A percentile compares a stretch with the other conserved stretches of the same genome.
Conservation (phyloP, 2,113 vertebrate genomes). For the Elephantulus edwardii region DNA sequence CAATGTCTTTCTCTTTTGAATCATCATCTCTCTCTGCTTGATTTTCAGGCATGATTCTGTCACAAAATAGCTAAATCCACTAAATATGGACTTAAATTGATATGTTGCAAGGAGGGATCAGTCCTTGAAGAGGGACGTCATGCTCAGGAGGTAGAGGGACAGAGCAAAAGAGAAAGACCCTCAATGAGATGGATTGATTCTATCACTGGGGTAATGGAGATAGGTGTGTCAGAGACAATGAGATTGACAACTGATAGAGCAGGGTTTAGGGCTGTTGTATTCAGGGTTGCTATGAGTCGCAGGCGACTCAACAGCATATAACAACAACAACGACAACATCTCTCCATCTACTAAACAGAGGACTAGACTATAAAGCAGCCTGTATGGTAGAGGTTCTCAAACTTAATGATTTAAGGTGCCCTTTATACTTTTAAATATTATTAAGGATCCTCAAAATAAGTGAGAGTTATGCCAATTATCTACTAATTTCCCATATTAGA, state of each 20-base stretch:
- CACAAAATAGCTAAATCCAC: neutral
- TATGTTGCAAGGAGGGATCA: too few relatives aligned
- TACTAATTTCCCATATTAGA: neutral
- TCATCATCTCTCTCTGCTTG: neutral
- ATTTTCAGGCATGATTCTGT: neutral
- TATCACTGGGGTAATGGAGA: too few relatives aligned
- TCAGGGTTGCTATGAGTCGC: too few relatives aligned
- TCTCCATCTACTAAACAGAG: neutral
- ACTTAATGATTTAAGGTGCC: neutral
- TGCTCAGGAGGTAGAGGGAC: too few relatives aligned
- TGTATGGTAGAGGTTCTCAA: neutral
- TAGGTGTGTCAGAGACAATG: too few relatives aligned
- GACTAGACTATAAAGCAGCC: neutral
- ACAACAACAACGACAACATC: too few relatives aligned
- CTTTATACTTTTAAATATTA: conserved; percentile 1
- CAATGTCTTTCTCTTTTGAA: neutral
- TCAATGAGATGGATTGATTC: too few relatives aligned
- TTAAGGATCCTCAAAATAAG: neutral
- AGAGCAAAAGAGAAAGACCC: too few relatives aligned
- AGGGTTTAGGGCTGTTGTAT: too few relatives aligned
- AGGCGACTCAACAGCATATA: too few relatives aligned
- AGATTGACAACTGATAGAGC: too few relatives aligned
- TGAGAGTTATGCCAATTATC: neutral
- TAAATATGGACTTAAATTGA: conserved; percentile 11
- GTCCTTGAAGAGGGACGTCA: too few relatives aligned